These are phyloP conservation scores for Pimephales promelas DNA, from an alignment of 2,113 vertebrate species.

Conservation along the genomic window DNA sequence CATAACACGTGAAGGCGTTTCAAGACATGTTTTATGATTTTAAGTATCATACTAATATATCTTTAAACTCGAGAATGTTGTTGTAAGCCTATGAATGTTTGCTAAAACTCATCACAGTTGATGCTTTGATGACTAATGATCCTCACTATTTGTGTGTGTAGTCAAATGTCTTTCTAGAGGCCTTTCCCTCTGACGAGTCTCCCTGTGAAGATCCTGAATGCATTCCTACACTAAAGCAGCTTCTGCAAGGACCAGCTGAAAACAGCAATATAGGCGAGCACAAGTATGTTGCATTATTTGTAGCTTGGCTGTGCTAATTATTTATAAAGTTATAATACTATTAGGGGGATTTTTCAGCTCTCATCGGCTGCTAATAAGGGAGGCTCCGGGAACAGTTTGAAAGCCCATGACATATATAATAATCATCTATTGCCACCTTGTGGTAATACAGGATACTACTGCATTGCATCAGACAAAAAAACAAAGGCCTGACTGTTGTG, in stretches of 20 bases:
- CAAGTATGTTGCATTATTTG: conserved; percentile 58
- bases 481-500: neutral
- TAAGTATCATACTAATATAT: neutral
- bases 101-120: neutral
- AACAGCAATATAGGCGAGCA: conserved; percentile 48
- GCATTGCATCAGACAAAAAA: conserved; percentile 3
- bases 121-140: neutral
- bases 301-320: neutral
- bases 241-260: conserved; percentile 59
- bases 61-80: neutral
- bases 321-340: neutral
- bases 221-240: conserved; percentile 69
- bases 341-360: neutral
- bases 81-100: neutral
- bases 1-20: too few species aligned
- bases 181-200: conserved; percentile 65
- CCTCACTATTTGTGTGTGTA: conserved; percentile 46
- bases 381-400: neutral
- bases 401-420: neutral
- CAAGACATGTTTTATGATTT: too few species aligned
- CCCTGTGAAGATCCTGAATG: conserved; percentile 43
- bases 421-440: conserved; percentile 42
- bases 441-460: conserved; percentile 19
- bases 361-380: neutral
- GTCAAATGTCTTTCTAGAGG: conserved; percentile 67